phyloP scores from a whole-genome alignment of 2,888 invertebrate genomes.

The Parthenolecanium corni region DNA sequence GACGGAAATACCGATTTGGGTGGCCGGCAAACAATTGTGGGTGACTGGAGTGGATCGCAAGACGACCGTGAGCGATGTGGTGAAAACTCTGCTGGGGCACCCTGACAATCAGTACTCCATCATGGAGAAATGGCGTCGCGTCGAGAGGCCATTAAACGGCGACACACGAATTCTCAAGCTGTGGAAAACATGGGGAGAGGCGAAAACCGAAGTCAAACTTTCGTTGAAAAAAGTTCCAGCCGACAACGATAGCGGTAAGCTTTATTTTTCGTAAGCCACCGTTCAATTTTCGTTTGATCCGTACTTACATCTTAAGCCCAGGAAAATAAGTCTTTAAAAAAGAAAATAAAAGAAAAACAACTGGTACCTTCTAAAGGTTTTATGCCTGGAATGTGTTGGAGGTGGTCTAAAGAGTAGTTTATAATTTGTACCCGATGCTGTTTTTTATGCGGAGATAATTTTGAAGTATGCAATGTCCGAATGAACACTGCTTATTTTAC shows the following conservation, averaged over 20 bases:
- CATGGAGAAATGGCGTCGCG: constrained; percentile 57
- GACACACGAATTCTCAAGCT: constrained; percentile 63
- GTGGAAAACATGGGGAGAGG: constrained; percentile 67
- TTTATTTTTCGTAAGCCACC: background rate
- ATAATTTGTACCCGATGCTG: too few species aligned
- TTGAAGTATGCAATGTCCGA: too few species aligned
- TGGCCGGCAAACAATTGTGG: constrained; percentile 65
- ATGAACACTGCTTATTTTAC: too few species aligned
- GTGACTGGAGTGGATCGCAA: constrained; percentile 62
- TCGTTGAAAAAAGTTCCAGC: constrained; percentile 37
- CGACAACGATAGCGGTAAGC: constrained; percentile 37
- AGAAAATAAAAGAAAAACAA: too few species aligned
- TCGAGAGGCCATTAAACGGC: constrained; percentile 59
- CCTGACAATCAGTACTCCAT: constrained; percentile 50
- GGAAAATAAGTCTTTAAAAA: too few species aligned
- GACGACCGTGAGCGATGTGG: constrained; percentile 68
- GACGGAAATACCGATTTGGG: constrained; percentile 57
- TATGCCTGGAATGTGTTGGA: too few species aligned
- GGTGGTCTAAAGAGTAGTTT: too few species aligned
- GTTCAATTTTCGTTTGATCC: too few species aligned
- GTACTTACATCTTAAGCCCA: too few species aligned
- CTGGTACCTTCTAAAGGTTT: too few species aligned
- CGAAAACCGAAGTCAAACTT: constrained; percentile 49
- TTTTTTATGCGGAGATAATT: too few species aligned
- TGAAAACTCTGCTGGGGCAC: constrained; percentile 52